A percentile compares a stretch with the other conserved stretches of the same genome.
phyloP scores from a whole-genome alignment of 2,888 invertebrate genomes.

The Stenotaenia linearis region DNA sequence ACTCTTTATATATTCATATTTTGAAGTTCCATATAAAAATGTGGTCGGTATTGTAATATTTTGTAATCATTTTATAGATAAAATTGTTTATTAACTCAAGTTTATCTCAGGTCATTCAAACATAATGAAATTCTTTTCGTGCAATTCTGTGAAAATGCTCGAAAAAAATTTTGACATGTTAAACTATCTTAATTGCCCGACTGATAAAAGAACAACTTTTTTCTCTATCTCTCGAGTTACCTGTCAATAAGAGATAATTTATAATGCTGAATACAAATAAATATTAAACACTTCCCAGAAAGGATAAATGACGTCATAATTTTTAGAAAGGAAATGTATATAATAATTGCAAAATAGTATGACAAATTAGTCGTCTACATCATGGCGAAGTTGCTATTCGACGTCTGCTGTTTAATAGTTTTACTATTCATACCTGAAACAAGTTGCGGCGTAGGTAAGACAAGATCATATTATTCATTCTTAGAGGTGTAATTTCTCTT shows the following conservation, averaged over 20 bases:
- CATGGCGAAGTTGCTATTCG: background rate
- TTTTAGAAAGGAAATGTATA: background rate
- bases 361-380: background rate
- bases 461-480: background rate
- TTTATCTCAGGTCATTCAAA: too few species aligned
- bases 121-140: background rate
- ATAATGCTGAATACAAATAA: background rate
- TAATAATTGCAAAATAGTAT: background rate
- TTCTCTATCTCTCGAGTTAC: background rate
- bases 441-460: background rate
- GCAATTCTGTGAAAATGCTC: too few species aligned
- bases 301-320: background rate
- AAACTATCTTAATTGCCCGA: too few species aligned
- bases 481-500: background rate
- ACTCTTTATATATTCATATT: background rate
- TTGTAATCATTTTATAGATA: slow-evolving; percentile 6
- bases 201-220: background rate
- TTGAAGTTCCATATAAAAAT: background rate
- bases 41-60: background rate
- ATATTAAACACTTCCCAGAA: background rate
- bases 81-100: background rate
- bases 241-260: background rate
- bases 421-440: background rate
- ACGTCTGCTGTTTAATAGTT: background rate
- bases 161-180: too few species aligned